Evolutionary conservation across 1,140 invertebrate genomes (phyloP).

Genomic region (Hycleus cichorii): DNA sequence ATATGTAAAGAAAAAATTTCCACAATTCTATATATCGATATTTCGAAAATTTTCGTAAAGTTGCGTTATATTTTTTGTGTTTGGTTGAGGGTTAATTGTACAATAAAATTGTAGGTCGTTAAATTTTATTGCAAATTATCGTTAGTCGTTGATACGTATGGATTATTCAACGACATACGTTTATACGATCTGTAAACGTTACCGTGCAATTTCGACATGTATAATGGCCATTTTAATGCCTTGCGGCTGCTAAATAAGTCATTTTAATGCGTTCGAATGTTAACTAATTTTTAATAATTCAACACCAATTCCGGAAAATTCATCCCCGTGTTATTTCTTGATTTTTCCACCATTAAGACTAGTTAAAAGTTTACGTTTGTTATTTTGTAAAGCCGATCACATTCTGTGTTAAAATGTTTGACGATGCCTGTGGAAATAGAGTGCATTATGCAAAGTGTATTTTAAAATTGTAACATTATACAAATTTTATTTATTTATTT

Average conservation of each 20-base stretch:
- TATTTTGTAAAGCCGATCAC: slow-evolving; percentile 35
- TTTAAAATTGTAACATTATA: slow-evolving; percentile 42
- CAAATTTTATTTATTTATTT: slow-evolving; percentile 44
- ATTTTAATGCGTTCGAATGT: slow-evolving; percentile 18
- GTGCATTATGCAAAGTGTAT: slow-evolving; percentile 42
- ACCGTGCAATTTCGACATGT: slow-evolving; percentile 9
- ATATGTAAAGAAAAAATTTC: no score
- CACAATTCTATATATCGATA: no score
- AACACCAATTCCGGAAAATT: neutral
- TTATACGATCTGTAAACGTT: slow-evolving; percentile 25
- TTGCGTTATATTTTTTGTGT: no score
- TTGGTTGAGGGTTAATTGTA: slow-evolving; percentile 14
- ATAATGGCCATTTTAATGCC: slow-evolving; percentile 25
- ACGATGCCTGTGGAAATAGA: slow-evolving; percentile 7
- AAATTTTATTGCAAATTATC: slow-evolving; percentile 22
- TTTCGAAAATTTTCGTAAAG: neutral
- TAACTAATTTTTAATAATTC: slow-evolving; percentile 4
- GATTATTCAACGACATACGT: slow-evolving; percentile 19
- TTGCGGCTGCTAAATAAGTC: slow-evolving; percentile 24
- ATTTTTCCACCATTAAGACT: no score
- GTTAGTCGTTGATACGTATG: slow-evolving; percentile 18
- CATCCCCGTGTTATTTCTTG: no score
- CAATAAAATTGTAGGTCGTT: slow-evolving; percentile 19
- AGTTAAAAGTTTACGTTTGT: neutral
- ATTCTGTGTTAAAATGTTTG: slow-evolving; percentile 31